Evolutionary conservation across 2,888 invertebrate species (phyloP).

Genomic region (Clepsis dumicolana): DNA sequence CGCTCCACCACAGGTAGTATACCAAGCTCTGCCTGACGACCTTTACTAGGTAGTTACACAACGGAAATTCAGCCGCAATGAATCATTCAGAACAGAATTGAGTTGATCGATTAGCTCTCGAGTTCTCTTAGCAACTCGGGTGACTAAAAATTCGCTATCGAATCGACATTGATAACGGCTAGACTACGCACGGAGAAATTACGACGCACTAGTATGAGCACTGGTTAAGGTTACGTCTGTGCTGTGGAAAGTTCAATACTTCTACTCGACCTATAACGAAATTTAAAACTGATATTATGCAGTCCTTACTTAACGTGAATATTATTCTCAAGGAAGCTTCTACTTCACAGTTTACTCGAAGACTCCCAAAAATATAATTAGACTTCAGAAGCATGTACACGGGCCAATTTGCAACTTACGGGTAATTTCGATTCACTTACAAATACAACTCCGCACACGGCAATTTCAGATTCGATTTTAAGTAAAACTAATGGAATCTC

Average conservation of each 20-base stretch:
- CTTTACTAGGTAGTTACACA: constrained; percentile 53
- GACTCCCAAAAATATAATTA: constrained; percentile 65
- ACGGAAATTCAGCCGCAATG: constrained; percentile 48
- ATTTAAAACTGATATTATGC: neutral
- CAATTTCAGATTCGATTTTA: constrained; percentile 18
- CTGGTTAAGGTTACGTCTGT: constrained; percentile 54
- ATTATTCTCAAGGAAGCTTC: constrained; percentile 1
- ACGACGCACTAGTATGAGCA: constrained; percentile 76
- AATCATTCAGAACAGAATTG: constrained; percentile 42
- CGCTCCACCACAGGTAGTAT: constrained; percentile 46
- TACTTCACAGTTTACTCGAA: constrained; percentile 29
- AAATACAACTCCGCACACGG: constrained; percentile 36
- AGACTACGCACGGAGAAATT: constrained; percentile 78
- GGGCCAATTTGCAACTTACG: constrained; percentile 69
- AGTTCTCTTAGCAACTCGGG: constrained; percentile 46
- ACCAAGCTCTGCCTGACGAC: constrained; percentile 41
- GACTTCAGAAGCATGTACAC: constrained; percentile 61
- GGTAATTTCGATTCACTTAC: constrained; percentile 46
- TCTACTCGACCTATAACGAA: constrained; percentile 8
- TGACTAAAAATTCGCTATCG: constrained; percentile 64
- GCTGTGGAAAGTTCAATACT: constrained; percentile 39
- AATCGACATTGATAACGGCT: constrained; percentile 80
- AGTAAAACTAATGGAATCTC: constrained; percentile 40
- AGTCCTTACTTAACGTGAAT: neutral
- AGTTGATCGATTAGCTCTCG: constrained; percentile 39